These are phyloP conservation scores for Enteromius fasciolatus DNA, from an alignment of 2,797 vertebrate species.

Conservation along the genomic window DNA sequence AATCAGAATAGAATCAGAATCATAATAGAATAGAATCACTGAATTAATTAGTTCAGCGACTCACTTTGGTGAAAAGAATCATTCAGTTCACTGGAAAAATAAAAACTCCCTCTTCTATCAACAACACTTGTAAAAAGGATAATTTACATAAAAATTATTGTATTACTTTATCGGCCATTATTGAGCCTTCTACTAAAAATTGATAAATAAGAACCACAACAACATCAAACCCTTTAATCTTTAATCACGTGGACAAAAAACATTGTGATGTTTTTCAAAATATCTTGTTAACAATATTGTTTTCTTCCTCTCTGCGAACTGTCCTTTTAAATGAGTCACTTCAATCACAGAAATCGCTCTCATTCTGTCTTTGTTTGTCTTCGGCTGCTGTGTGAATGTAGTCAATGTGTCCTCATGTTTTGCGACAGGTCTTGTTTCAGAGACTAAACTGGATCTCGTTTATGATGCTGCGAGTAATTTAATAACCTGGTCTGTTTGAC, in stretches of 20 bases:
- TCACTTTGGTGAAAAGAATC: neutral
- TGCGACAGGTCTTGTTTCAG: neutral
- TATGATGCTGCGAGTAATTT: neutral
- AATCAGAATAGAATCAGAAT: too few relatives aligned
- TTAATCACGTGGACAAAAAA: neutral
- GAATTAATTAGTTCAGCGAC: neutral
- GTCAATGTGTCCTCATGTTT: neutral
- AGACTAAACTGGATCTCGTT: constrained; percentile 14
- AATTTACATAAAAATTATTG: neutral
- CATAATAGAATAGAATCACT: neutral
- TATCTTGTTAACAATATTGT: neutral
- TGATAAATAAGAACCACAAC: neutral
- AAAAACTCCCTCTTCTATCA: neutral
- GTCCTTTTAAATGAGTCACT: neutral
- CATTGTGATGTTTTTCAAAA: neutral
- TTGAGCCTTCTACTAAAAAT: neutral
- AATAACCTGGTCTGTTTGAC: neutral
- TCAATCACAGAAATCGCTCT: neutral
- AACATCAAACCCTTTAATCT: neutral
- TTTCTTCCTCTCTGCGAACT: neutral
- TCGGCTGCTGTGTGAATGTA: neutral
- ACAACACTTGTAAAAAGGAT: neutral
- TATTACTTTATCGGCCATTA: neutral
- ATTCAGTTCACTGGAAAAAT: neutral
- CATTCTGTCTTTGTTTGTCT: neutral